Conservation (phyloP, 2,797 vertebrate species). For the Acanthornis magna region DNA sequence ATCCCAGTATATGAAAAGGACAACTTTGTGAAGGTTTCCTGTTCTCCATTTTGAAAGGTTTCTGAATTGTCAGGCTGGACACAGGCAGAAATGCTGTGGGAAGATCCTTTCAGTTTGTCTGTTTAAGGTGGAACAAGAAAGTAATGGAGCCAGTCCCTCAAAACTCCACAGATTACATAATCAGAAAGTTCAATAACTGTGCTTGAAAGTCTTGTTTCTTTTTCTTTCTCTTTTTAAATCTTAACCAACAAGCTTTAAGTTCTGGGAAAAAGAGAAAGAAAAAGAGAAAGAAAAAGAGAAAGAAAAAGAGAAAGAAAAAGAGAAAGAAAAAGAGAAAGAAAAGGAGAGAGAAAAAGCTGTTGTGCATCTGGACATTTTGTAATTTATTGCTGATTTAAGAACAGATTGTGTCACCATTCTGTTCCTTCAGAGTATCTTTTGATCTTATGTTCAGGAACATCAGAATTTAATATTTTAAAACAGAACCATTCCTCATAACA, state of each 20-base stretch:
- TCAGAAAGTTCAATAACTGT: not conserved
- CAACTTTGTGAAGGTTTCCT: not conserved
- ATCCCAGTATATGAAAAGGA: not conserved
- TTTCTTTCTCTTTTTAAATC: not conserved
- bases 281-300: not conserved
- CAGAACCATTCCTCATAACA: not conserved
- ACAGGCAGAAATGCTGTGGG: not conserved
- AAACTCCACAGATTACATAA: not conserved
- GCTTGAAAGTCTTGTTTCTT: not conserved
- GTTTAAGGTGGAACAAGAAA: not conserved
- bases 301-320: not conserved
- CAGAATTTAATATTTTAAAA: not conserved
- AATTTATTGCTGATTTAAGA: not conserved
- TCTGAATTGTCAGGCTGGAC: not conserved
- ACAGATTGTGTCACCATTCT: not conserved
- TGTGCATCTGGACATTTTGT: not conserved
- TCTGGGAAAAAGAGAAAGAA: not conserved
- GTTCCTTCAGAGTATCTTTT: not conserved
- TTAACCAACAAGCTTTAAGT: not conserved
- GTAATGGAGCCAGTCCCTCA: not conserved
- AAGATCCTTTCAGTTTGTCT: not conserved
- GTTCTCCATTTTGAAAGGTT: conserved; percentile 13
- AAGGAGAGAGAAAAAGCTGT: not conserved
- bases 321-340: not conserved
- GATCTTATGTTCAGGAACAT: not conserved